Evolutionary conservation across 2,797 vertebrate genomes (phyloP).

Genomic region (Phalanger gymnotis): DNA sequence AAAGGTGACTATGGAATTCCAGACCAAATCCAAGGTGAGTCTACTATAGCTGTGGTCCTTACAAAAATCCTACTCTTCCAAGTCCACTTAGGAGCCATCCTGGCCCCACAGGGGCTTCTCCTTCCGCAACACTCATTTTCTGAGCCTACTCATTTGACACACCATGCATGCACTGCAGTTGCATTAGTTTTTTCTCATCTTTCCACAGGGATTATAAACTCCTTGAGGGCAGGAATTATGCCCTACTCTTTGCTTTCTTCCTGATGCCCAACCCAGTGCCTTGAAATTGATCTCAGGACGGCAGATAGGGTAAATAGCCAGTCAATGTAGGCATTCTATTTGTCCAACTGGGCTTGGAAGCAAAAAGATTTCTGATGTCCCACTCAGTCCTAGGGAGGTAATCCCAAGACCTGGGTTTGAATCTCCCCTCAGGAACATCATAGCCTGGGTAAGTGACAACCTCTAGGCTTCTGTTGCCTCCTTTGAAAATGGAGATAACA

Average conservation of each 20-base stretch:
- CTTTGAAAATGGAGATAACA: background rate
- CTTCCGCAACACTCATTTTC: background rate
- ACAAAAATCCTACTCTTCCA: background rate
- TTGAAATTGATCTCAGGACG: background rate
- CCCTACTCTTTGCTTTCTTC: background rate
- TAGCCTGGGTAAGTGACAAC: background rate
- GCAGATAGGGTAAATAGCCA: background rate
- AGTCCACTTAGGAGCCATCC: background rate
- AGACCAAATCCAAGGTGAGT: background rate
- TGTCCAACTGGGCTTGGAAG: background rate
- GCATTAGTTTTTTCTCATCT: background rate
- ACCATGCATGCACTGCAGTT: background rate
- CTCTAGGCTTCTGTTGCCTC: no score
- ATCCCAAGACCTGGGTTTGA: background rate
- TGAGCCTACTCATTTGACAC: background rate
- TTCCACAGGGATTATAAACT: background rate
- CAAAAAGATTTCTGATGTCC: background rate
- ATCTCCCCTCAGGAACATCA: background rate
- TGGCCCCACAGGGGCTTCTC: background rate
- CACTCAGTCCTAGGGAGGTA: background rate
- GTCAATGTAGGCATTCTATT: background rate
- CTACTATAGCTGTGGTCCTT: background rate
- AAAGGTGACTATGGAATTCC: background rate
- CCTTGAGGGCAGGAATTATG: background rate
- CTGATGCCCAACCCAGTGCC: background rate